These are phyloP conservation scores for Graphium colonna DNA, from an alignment of 2,888 invertebrate species.

Conservation along the genomic window DNA sequence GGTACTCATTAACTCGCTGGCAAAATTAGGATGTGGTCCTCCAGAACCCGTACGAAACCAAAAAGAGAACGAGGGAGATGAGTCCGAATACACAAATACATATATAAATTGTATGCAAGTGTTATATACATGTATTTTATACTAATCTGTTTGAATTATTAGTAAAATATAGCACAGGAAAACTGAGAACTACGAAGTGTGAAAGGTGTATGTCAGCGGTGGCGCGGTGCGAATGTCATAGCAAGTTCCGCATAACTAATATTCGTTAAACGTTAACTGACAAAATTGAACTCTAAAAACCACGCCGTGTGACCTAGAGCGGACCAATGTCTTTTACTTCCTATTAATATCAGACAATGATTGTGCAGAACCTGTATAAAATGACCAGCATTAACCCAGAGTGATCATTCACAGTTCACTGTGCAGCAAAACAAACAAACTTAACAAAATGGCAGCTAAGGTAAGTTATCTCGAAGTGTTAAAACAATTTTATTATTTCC, in stretches of 20 bases:
- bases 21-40: too few relatives aligned
- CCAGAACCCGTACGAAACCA: too few relatives aligned
- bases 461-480: slow-evolving; percentile 38
- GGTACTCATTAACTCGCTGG: too few relatives aligned
- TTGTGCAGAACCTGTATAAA: slow-evolving; percentile 58
- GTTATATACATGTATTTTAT: too few relatives aligned
- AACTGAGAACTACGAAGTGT: too few relatives aligned
- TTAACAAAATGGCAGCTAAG: slow-evolving; percentile 75
- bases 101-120: too few relatives aligned
- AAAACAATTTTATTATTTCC: neutral
- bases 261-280: slow-evolving; percentile 36
- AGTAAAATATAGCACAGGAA: too few relatives aligned
- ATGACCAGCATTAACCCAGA: slow-evolving; percentile 50
- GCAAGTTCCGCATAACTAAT: slow-evolving; percentile 65
- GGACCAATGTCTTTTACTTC: slow-evolving; percentile 64
- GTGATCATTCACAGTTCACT: slow-evolving; percentile 70
- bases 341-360: slow-evolving; percentile 62
- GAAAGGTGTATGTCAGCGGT: too few relatives aligned
- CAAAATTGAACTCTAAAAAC: slow-evolving; percentile 64
- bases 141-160: too few relatives aligned
- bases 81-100: too few relatives aligned
- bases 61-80: too few relatives aligned
- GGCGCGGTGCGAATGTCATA: slow-evolving; percentile 37
- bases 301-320: slow-evolving; percentile 62
- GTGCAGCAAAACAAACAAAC: slow-evolving; percentile 64